phyloP scores from a whole-genome alignment of 2,113 vertebrate species.

The Ceyx melanurus region DNA sequence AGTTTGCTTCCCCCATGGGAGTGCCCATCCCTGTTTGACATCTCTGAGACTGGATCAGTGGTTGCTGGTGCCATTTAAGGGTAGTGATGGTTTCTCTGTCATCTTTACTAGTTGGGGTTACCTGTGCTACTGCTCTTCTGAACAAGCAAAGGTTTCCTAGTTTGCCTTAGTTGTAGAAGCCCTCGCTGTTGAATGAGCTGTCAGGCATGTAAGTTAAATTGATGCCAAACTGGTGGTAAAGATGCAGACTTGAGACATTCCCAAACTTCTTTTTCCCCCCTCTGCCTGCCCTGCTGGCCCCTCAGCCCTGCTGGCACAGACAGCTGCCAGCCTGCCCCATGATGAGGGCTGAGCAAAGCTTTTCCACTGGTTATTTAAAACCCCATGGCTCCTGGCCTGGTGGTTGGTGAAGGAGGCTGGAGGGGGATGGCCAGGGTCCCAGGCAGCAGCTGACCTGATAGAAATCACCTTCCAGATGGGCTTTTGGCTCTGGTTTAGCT shows the following conservation, averaged over 20 bases:
- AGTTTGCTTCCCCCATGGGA: background rate
- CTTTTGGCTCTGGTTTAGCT: background rate
- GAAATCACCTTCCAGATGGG: background rate
- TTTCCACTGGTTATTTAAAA: background rate
- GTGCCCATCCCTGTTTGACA: background rate
- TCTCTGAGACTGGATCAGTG: background rate
- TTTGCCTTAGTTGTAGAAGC: background rate
- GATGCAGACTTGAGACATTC: background rate
- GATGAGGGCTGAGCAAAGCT: background rate
- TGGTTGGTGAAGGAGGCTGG: background rate
- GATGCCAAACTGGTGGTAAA: background rate
- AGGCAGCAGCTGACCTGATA: background rate
- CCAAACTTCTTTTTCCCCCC: background rate
- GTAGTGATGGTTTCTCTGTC: background rate
- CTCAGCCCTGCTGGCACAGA: background rate
- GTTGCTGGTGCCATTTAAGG: background rate
- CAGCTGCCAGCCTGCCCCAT: accelerated
- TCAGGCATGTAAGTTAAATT: background rate
- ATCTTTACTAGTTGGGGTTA: background rate
- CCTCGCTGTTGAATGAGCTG: background rate
- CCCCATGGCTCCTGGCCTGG: background rate
- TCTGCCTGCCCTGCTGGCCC: accelerated
- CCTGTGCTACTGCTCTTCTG: background rate
- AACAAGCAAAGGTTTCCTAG: background rate
- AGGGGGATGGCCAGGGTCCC: background rate